Conservation (phyloP, 2,888 invertebrate species). For the Bombylius major region DNA sequence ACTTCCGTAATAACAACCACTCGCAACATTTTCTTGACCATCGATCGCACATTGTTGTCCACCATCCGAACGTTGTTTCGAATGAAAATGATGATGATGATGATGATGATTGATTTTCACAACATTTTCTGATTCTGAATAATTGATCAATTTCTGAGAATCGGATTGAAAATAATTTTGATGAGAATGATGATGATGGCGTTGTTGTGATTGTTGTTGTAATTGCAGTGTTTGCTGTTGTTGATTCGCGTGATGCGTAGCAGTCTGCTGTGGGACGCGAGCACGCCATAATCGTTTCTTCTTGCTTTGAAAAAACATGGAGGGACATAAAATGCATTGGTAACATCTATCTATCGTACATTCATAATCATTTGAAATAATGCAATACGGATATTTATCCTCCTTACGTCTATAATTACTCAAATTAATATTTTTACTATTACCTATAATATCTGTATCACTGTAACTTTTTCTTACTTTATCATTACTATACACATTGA, state of each 20-base stretch:
- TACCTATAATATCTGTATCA: not conserved
- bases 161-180: not conserved
- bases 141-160: too few relatives aligned
- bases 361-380: conserved; percentile 34
- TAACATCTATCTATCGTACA: conserved; percentile 38
- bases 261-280: conserved; percentile 29
- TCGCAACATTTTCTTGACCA: conserved; percentile 13
- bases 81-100: not conserved
- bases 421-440: not conserved
- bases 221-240: conserved; percentile 19
- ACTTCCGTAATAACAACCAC: conserved; percentile 27
- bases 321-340: conserved; percentile 37
- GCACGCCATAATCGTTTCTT: conserved; percentile 35
- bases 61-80: too few relatives aligned
- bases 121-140: too few relatives aligned
- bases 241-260: not conserved
- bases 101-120: not conserved
- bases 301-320: conserved; percentile 35
- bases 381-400: conserved; percentile 16
- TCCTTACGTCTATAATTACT: not conserved
- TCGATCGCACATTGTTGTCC: not conserved
- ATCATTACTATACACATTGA: too few relatives aligned
- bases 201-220: conserved; percentile 24
- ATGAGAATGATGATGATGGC: conserved; percentile 1
- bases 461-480: too few relatives aligned